These are phyloP conservation scores for Anolis apletophallus DNA, from an alignment of 2,797 vertebrate species.

Conservation along the genomic window DNA sequence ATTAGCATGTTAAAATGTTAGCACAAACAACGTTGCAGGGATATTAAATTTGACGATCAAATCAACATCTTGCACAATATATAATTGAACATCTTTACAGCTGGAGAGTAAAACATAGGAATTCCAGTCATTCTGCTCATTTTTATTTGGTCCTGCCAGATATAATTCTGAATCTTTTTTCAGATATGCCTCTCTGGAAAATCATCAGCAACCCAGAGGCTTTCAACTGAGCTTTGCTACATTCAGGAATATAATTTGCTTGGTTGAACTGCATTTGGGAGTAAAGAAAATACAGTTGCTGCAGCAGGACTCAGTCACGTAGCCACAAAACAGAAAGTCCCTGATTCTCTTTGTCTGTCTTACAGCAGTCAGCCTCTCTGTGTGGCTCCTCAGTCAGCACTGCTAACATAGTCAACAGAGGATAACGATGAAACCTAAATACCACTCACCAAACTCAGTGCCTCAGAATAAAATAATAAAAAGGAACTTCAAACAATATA, in stretches of 20 bases:
- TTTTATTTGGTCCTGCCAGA: conserved; percentile 18
- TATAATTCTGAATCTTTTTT: conserved; percentile 44
- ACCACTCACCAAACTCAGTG: conserved; percentile 26
- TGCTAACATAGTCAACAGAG: conserved; percentile 45
- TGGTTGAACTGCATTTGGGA: conserved; percentile 42
- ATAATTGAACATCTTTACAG: not conserved
- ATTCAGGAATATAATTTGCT: conserved; percentile 25
- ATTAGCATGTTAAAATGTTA: not conserved
- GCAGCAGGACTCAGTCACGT: conserved; percentile 24
- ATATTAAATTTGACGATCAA: not conserved
- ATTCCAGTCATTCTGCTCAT: rapidly evolving
- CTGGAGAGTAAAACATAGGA: not conserved
- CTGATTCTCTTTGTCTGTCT: conserved; percentile 23
- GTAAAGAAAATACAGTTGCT: conserved; percentile 33
- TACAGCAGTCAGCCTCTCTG: conserved; percentile 25
- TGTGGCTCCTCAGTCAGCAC: conserved; percentile 17
- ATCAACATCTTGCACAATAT: not conserved
- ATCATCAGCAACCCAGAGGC: conserved; percentile 44
- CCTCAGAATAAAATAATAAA: conserved; percentile 25
- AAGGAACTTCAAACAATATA: not conserved
- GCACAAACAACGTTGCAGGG: not conserved
- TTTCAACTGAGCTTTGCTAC: conserved; percentile 46
- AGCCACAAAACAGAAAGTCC: conserved; percentile 25
- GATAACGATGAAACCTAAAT: conserved; percentile 35
- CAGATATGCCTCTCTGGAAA: conserved; percentile 46